A percentile compares a stretch with the other conserved stretches of the same genome.
phyloP scores from a whole-genome alignment of 64 coral and sea anemone species.

The Montipora cactus region DNA sequence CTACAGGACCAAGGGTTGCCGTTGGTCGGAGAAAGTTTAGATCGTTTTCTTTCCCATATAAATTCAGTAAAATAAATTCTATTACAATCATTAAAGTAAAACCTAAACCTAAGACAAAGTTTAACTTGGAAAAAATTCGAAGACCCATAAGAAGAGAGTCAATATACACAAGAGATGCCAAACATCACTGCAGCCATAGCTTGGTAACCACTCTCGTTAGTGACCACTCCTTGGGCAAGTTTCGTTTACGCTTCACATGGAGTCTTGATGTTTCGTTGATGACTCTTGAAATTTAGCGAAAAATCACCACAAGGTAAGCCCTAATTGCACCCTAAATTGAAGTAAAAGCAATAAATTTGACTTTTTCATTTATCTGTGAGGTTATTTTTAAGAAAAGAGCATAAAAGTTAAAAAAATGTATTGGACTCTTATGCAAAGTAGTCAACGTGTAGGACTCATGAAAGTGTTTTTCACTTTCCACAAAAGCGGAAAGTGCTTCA shows the following conservation, averaged over 20 bases:
- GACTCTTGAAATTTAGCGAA: neutral
- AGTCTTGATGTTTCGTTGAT: constrained; percentile 30
- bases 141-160: constrained; percentile 12
- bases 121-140: constrained; percentile 5
- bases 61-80: constrained; percentile 27
- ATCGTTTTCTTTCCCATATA: constrained; percentile 8
- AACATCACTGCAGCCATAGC: neutral
- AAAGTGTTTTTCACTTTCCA: constrained; percentile 20
- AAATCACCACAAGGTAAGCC: constrained; percentile 26
- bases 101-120: neutral
- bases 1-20: neutral
- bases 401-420: constrained; percentile 22
- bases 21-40: neutral
- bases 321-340: neutral
- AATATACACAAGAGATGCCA: too few species aligned
- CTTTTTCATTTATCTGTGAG: neutral
- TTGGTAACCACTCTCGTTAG: constrained; percentile 14
- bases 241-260: constrained; percentile 63
- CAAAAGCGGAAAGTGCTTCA: constrained; percentile 34
- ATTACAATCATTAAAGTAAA: neutral
- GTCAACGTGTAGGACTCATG: constrained; percentile 42
- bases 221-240: constrained; percentile 20
- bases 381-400: neutral
- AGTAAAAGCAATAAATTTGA: neutral
- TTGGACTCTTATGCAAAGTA: constrained; percentile 9